Conservation (phyloP, 2,797 vertebrate genomes). For the Chelidonichthys spinosus region DNA sequence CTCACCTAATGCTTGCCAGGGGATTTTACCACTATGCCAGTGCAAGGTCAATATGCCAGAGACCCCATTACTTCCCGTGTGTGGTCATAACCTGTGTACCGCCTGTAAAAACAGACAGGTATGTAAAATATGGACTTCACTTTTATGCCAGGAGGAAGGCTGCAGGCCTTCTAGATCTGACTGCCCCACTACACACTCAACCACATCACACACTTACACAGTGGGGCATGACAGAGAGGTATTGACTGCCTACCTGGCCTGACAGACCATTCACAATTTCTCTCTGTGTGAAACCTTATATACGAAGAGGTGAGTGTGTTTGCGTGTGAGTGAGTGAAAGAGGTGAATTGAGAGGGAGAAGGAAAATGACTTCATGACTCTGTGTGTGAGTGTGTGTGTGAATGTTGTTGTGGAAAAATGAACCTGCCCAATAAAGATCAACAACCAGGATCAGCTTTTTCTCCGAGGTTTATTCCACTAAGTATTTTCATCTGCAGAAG, state of each 20-base stretch:
- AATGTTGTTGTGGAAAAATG: too few relatives aligned
- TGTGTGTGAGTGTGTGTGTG: background rate
- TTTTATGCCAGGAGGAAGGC: constrained; percentile 22
- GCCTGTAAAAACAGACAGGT: constrained; percentile 36
- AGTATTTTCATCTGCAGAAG: too few relatives aligned
- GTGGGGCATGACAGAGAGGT: constrained; percentile 57
- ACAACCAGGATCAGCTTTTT: too few relatives aligned
- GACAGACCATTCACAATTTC: constrained; percentile 72
- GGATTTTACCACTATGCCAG: constrained; percentile 28
- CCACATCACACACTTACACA: constrained; percentile 21
- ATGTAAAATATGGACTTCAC: constrained; percentile 39
- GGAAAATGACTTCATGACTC: constrained; percentile 25
- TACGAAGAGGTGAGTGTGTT: constrained; percentile 57
- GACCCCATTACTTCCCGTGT: constrained; percentile 42
- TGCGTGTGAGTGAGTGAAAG: constrained; percentile 51
- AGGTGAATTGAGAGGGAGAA: constrained; percentile 13
- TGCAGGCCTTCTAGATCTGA: constrained; percentile 33
- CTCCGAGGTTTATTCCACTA: too few relatives aligned
- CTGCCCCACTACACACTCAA: background rate
- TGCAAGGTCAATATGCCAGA: constrained; percentile 33
- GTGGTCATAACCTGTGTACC: constrained; percentile 19
- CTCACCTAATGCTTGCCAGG: background rate
- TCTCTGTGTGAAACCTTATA: constrained; percentile 67
- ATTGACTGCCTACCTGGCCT: constrained; percentile 61
- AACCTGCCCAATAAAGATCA: too few relatives aligned